Percentiles rank a stretch among this genome's conserved stretches.
phyloP scores from a whole-genome alignment of 2,113 vertebrate genomes.

The Ceyx cyanopectus region DNA sequence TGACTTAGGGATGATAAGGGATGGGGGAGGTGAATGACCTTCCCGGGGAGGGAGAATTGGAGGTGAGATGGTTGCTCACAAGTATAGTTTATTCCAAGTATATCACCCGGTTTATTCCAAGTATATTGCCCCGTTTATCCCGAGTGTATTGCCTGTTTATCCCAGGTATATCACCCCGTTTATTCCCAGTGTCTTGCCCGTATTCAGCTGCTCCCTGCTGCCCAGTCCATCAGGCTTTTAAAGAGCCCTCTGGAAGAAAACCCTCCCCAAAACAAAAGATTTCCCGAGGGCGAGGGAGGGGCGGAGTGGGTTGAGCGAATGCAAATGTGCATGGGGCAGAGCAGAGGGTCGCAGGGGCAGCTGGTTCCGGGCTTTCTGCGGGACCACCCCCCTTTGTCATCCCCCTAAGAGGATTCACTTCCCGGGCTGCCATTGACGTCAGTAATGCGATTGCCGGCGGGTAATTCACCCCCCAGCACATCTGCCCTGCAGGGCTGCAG shows the following conservation, averaged over 20 bases:
- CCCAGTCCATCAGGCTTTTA: constrained; percentile 42
- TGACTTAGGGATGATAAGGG: constrained; percentile 51
- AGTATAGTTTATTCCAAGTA: background rate
- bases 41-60: constrained; percentile 9
- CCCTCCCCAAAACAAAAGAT: constrained; percentile 20
- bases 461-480: constrained; percentile 70
- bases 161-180: background rate
- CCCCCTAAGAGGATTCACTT: constrained; percentile 72
- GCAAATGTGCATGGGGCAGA: background rate
- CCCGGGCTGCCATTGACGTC: constrained; percentile 72
- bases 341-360: background rate
- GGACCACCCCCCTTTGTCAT: constrained; percentile 55
- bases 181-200: background rate
- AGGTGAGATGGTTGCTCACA: background rate
- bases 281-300: constrained; percentile 38
- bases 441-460: constrained; percentile 78
- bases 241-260: background rate
- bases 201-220: constrained; percentile 50
- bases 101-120: background rate
- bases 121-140: background rate
- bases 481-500: constrained; percentile 45
- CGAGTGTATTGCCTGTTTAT: background rate
- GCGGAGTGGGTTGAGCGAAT: background rate
- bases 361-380: constrained; percentile 27
- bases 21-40: constrained; percentile 20